A percentile compares a stretch with the other conserved stretches of the same genome.
These are phyloP conservation scores for Pangasius krempfi DNA, from an alignment of 2,797 vertebrate species.

Conservation along the genomic window DNA sequence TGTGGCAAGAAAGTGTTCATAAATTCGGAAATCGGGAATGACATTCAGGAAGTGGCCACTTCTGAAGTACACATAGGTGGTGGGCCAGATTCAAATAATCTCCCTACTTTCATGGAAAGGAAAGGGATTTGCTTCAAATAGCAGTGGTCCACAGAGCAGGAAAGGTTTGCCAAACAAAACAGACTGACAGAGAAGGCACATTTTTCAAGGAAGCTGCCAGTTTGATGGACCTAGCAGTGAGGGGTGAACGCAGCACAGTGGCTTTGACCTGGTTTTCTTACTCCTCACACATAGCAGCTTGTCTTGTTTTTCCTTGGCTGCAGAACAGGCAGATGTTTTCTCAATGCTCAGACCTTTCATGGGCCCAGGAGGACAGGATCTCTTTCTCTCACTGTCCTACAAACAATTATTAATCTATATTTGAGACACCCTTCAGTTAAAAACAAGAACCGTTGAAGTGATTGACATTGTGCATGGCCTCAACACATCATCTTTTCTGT, in stretches of 20 bases:
- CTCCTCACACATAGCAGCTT: conserved; percentile 48
- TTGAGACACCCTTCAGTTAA: not conserved
- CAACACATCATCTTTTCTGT: too few species aligned
- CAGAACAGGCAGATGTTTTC: conserved; percentile 55
- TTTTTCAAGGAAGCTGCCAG: conserved; percentile 55
- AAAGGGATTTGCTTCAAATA: conserved; percentile 64
- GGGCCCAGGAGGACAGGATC: conserved; percentile 5
- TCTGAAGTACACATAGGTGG: conserved; percentile 25
- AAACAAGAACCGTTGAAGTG: not conserved
- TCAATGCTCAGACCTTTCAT: conserved; percentile 34
- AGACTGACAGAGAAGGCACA: conserved; percentile 56
- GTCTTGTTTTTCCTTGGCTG: conserved; percentile 50
- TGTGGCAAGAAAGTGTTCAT: conserved; percentile 27
- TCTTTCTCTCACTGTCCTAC: conserved; percentile 2
- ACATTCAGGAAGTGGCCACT: conserved; percentile 22
- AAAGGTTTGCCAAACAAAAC: conserved; percentile 56
- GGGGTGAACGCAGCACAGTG: conserved; percentile 39
- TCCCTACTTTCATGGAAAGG: conserved; percentile 27
- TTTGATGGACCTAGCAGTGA: conserved; percentile 55
- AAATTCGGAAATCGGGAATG: conserved; percentile 39
- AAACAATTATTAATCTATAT: conserved; percentile 46
- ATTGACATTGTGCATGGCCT: not conserved
- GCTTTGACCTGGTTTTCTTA: conserved; percentile 68
- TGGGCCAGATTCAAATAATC: conserved; percentile 20
- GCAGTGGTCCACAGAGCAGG: conserved; percentile 48